Percentiles rank a stretch among this genome's conserved stretches.
Conservation (phyloP, 2,888 invertebrate species). For the Lasioglossum villosulum region DNA sequence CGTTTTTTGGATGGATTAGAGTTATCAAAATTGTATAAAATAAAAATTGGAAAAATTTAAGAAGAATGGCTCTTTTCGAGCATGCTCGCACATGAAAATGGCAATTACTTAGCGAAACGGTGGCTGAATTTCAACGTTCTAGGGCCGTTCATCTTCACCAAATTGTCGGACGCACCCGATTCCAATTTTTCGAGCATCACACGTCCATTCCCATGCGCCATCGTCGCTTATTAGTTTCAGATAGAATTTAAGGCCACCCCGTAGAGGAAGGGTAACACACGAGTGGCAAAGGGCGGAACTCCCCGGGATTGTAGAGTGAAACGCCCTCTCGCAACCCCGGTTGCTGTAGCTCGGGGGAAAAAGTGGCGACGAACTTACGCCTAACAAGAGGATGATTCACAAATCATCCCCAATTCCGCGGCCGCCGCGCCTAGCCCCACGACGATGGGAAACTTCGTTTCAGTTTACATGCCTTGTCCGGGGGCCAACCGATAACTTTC, state of each 20-base stretch:
- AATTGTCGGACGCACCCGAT: neutral
- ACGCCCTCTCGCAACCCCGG: conserved; percentile 44
- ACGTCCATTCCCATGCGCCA: neutral
- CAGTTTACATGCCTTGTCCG: conserved; percentile 55
- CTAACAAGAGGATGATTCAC: conserved; percentile 83
- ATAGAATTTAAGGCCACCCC: conserved; percentile 11
- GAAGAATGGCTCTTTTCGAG: neutral
- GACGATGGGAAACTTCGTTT: conserved; percentile 68
- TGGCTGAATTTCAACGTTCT: neutral
- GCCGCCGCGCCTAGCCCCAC: conserved; percentile 39
- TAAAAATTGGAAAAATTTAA: neutral
- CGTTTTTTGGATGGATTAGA: too few species aligned
- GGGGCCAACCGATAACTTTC: conserved; percentile 63
- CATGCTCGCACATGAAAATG: neutral
- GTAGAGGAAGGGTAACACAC: neutral
- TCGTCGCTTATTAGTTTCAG: conserved; percentile 3
- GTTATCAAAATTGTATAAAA: too few species aligned
- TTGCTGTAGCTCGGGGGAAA: conserved; percentile 58
- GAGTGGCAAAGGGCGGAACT: conserved; percentile 11
- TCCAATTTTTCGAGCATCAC: neutral
- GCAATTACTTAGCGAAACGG: neutral
- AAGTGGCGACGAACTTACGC: conserved; percentile 78
- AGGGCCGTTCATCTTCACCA: neutral
- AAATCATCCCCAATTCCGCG: conserved; percentile 78
- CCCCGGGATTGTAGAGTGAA: conserved; percentile 43